A percentile compares a stretch with the other conserved stretches of the same genome.
These are phyloP conservation scores for Drosophila anceps DNA, from an alignment of 2,888 invertebrate species.

Conservation along the genomic window DNA sequence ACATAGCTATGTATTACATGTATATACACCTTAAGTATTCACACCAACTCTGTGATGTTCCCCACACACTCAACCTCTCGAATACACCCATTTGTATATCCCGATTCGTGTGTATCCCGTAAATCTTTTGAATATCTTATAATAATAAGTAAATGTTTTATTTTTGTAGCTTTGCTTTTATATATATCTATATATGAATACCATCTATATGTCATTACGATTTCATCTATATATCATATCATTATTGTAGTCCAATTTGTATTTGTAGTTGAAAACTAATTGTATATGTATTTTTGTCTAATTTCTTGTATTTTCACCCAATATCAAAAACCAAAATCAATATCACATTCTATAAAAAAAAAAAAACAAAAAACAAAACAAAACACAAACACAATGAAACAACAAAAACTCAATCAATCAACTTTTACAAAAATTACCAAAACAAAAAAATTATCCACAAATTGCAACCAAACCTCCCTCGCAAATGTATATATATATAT, in stretches of 20 bases:
- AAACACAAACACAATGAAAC: conserved; percentile 59
- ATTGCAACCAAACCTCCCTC: conserved; percentile 40
- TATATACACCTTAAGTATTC: conserved; percentile 31
- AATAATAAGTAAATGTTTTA: conserved; percentile 32
- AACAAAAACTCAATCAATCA: conserved; percentile 64
- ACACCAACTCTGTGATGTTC: conserved; percentile 33
- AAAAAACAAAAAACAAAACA: conserved; percentile 24
- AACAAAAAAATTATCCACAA: conserved; percentile 37
- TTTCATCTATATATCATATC: conserved; percentile 34
- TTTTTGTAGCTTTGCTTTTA: conserved; percentile 60
- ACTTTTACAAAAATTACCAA: conserved; percentile 50
- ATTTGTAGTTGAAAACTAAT: conserved; percentile 83
- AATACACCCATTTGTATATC: conserved; percentile 16
- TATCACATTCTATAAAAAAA: conserved; percentile 67
- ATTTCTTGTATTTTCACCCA: conserved; percentile 84
- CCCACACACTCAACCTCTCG: conserved; percentile 7
- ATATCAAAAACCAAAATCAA: conserved; percentile 53
- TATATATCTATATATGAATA: conserved; percentile 55
- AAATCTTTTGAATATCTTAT: conserved; percentile 38
- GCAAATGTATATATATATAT: conserved; percentile 25
- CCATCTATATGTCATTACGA: conserved; percentile 43
- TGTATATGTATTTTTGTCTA: conserved; percentile 84
- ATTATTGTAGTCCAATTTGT: conserved; percentile 65
- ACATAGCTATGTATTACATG: conserved; percentile 29
- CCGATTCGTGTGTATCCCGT: conserved; percentile 48